These are phyloP conservation scores for Muscicapa striata DNA, from an alignment of 2,797 vertebrate species.

Conservation along the genomic window DNA sequence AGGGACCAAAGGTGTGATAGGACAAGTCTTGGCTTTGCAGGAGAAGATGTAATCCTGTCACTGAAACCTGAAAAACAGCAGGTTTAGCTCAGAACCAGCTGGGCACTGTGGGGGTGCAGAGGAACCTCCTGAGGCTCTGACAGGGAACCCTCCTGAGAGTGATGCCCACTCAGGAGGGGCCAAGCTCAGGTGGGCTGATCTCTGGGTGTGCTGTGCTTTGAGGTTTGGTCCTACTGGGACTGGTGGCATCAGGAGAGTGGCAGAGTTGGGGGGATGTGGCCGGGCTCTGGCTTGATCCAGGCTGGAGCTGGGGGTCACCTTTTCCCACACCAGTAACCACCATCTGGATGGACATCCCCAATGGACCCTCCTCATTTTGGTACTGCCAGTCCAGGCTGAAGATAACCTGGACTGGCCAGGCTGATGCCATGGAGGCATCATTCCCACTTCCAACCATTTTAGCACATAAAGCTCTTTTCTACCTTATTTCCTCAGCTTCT, in stretches of 20 bases:
- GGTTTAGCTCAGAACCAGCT: background rate
- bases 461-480: background rate
- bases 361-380: background rate
- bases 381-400: background rate
- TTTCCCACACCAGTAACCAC: background rate
- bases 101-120: background rate
- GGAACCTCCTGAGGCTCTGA: background rate
- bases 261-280: background rate
- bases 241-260: background rate
- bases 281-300: rapidly evolving
- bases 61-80: background rate
- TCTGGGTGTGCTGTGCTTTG: background rate
- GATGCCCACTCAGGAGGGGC: background rate
- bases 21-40: background rate
- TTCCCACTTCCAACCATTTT: background rate
- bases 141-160: background rate
- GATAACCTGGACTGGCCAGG: background rate
- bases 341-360: background rate
- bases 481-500: background rate
- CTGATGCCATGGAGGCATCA: background rate
- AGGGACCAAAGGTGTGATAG: background rate
- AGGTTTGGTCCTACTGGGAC: background rate
- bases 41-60: background rate
- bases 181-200: background rate
- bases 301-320: background rate